Conservation (phyloP, 2,113 vertebrate genomes). For the Pangasianodon hypophthalmus region DNA sequence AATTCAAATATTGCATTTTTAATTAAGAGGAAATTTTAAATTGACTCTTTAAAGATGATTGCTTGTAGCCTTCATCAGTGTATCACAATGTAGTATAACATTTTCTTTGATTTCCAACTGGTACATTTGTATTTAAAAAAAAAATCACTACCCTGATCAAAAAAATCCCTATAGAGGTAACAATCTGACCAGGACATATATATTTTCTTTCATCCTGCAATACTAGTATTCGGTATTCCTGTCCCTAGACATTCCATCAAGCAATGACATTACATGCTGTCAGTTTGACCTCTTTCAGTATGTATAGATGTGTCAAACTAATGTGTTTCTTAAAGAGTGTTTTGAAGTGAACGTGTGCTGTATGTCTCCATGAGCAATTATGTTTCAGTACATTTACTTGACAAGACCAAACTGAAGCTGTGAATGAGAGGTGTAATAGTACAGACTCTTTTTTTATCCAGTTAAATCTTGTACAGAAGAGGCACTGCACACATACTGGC, state of each 20-base stretch:
- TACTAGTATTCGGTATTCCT: not conserved
- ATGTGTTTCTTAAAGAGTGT: not conserved
- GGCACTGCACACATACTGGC: slow-evolving; percentile 2
- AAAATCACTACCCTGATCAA: too few relatives aligned
- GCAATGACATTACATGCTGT: not conserved
- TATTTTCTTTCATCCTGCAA: not conserved
- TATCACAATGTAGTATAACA: not conserved
- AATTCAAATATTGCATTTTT: not conserved
- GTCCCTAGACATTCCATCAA: not conserved
- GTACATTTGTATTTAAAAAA: not conserved
- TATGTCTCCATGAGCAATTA: slow-evolving; percentile 1
- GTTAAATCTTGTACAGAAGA: slow-evolving; percentile 10
- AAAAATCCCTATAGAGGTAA: not conserved
- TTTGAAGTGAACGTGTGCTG: not conserved
- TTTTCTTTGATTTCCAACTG: not conserved
- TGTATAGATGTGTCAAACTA: not conserved
- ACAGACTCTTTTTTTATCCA: slow-evolving; percentile 32
- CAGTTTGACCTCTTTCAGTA: not conserved
- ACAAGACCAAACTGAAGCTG: slow-evolving; percentile 37
- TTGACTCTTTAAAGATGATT: not conserved
- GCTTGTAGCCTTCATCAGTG: not conserved
- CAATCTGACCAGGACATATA: not conserved
- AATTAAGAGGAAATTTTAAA: not conserved
- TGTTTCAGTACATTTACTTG: slow-evolving; percentile 39
- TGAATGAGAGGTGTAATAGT: slow-evolving; percentile 50